These are phyloP conservation scores for Camponotus floridanus DNA, from an alignment of 1,140 invertebrate species.

Conservation along the genomic window DNA sequence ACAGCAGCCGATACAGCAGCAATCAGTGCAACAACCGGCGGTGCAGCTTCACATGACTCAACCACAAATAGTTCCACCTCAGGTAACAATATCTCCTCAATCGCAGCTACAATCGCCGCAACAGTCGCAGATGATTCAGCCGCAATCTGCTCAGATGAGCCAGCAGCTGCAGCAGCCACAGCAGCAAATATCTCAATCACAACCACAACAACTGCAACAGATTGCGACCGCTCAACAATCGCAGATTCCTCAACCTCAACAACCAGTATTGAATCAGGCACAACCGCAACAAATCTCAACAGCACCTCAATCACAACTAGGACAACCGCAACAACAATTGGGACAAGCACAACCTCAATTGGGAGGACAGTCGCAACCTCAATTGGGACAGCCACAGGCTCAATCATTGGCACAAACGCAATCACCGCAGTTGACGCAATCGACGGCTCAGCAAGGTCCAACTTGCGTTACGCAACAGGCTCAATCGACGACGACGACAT, in stretches of 20 bases:
- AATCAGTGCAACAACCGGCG: slow-evolving; percentile 67
- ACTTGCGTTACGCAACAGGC: slow-evolving; percentile 74
- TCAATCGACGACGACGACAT: slow-evolving; percentile 55
- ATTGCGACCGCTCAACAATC: neutral
- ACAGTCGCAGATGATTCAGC: slow-evolving; percentile 73
- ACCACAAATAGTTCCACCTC: slow-evolving; percentile 69
- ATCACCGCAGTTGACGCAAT: slow-evolving; percentile 72
- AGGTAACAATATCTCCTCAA: slow-evolving; percentile 61
- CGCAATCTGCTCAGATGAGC: slow-evolving; percentile 59
- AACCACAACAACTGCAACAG: slow-evolving; percentile 66
- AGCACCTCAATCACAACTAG: slow-evolving; percentile 60
- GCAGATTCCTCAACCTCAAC: slow-evolving; percentile 26
- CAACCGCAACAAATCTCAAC: slow-evolving; percentile 62
- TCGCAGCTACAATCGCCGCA: slow-evolving; percentile 76
- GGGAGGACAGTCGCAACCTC: slow-evolving; percentile 67
- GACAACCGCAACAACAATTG: slow-evolving; percentile 68
- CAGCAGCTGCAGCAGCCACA: slow-evolving; percentile 58
- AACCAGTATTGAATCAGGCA: slow-evolving; percentile 51
- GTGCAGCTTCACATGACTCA: slow-evolving; percentile 75
- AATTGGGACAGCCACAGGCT: slow-evolving; percentile 63
- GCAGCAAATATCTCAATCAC: slow-evolving; percentile 70
- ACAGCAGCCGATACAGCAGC: slow-evolving; percentile 60
- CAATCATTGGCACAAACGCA: slow-evolving; percentile 61
- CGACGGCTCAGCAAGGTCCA: slow-evolving; percentile 70
- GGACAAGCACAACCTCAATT: slow-evolving; percentile 66